Evolutionary conservation across 2,113 vertebrate species (phyloP), one percentile per base, ranked within the genome.

Genomic region (Phoxinus phoxinus): DNA sequence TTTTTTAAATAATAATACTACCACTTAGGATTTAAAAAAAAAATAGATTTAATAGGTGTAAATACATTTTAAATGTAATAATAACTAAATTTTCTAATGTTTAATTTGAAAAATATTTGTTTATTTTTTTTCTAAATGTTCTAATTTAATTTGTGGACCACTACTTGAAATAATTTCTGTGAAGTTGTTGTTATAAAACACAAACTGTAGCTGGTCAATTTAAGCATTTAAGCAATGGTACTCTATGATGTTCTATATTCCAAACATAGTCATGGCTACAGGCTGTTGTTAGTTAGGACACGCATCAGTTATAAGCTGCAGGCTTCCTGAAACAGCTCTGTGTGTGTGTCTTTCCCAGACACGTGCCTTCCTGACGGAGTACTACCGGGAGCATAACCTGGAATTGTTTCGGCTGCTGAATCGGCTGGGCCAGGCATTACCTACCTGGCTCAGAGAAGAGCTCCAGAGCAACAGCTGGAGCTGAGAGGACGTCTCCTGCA

Each of bases 371-470:
- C 95, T 99, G 65, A 91, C 86, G 2, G 95, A 97, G 87, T 95
- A 97, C 93, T 99, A 97, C 92, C 95, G 93, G 21, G 96, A 97
- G 85, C 97, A 97, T 92, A 99, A 99, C 92, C 91, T 96, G 89
- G 97, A 97, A 85, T 92, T 99, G 69, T 96, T 96, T 59, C 97
- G 96, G 83, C 91, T 99, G 89, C 92, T 99, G 94, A 99, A 96
- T 90, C 96, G 96, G 37, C 92, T 99, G 78, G 96, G 96, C 15
- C 97, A 97, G 84, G 93, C 96, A 1, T 91, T 97, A 90, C 98
- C 97, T 12, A 94, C 94, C 8, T 99, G 98, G 98, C 97, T 99
- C 53, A 94, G 95, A 51, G 97, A 97, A 89, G 97, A 98, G 90
- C 95, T 99, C 73, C 97, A 98, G 91, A 96, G 95, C 91, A 95